Evolutionary conservation across 2,888 invertebrate genomes (phyloP).

Genomic region (Apamea anceps): DNA sequence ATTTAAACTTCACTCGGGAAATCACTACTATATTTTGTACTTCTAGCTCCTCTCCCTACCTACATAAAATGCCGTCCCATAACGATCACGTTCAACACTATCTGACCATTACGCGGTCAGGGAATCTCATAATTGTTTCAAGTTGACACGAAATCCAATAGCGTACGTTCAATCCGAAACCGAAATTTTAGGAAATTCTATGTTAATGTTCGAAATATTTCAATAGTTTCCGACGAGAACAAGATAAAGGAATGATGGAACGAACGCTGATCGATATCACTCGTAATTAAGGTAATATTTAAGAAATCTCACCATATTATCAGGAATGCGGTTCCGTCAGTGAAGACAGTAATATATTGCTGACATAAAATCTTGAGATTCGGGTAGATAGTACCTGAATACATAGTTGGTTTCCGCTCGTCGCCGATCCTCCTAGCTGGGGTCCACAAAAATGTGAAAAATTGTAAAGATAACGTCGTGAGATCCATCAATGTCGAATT

Average conservation of each 20-base stretch:
- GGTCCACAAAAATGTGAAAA: constrained; percentile 85
- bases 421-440: constrained; percentile 77
- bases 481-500: constrained; percentile 85
- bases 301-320: constrained; percentile 85
- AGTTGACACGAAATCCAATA: constrained; percentile 52
- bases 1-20: not conserved
- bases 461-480: constrained; percentile 81
- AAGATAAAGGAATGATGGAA: constrained; percentile 81
- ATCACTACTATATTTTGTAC: not conserved
- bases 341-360: constrained; percentile 87
- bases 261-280: constrained; percentile 85
- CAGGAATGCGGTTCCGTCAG: constrained; percentile 83
- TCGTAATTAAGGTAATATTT: constrained; percentile 87
- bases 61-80: constrained; percentile 39
- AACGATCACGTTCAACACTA: constrained; percentile 44
- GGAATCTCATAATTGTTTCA: constrained; percentile 53
- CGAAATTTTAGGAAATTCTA: constrained; percentile 61
- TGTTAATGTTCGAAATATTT: constrained; percentile 72
- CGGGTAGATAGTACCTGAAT: constrained; percentile 84
- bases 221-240: constrained; percentile 69
- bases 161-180: constrained; percentile 50
- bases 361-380: constrained; percentile 88
- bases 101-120: constrained; percentile 50
- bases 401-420: constrained; percentile 83
- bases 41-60: not conserved